phyloP scores from a whole-genome alignment of 1,140 invertebrate species.

The Drosophila chauvacae region DNA sequence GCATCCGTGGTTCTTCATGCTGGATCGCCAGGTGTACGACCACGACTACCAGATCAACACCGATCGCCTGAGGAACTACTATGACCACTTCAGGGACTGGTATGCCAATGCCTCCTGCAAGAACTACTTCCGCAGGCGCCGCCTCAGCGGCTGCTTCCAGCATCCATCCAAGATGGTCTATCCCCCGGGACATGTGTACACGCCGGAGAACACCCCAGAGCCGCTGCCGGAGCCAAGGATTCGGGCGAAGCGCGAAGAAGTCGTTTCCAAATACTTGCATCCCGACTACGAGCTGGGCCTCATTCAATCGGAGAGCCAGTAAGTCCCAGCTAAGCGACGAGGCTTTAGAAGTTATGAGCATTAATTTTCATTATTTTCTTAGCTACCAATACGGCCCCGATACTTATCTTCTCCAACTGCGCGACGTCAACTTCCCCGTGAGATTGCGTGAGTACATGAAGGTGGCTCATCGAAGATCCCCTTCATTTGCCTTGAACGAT shows the following conservation, averaged over 20 bases:
- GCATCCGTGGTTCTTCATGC: slow-evolving; percentile 94
- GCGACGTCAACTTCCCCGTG: slow-evolving; percentile 96
- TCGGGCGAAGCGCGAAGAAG: slow-evolving; percentile 88
- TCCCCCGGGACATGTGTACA: slow-evolving; percentile 92
- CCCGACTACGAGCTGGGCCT: slow-evolving; percentile 93
- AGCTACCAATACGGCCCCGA: slow-evolving; percentile 98
- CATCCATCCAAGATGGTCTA: slow-evolving; percentile 98
- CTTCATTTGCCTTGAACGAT: slow-evolving; percentile 88
- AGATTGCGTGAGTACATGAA: slow-evolving; percentile 96
- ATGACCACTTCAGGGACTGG: slow-evolving; percentile 93
- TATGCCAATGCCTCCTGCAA: slow-evolving; percentile 94
- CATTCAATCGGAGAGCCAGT: slow-evolving; percentile 94
- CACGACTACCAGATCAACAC: slow-evolving; percentile 91
- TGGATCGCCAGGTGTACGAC: slow-evolving; percentile 86
- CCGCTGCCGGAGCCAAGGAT: slow-evolving; percentile 85
- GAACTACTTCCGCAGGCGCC: slow-evolving; percentile 92
- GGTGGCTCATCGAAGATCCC: slow-evolving; percentile 91
- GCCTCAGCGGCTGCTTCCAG: slow-evolving; percentile 92
- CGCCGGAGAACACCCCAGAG: slow-evolving; percentile 89
- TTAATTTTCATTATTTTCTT: slow-evolving; percentile 68
- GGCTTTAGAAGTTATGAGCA: neutral
- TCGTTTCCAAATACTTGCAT: slow-evolving; percentile 90
- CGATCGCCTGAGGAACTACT: slow-evolving; percentile 91
- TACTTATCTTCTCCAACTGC: slow-evolving; percentile 95
- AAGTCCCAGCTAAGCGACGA: slow-evolving; percentile 77